These are phyloP conservation scores for Zeugodacus cucurbitae DNA, from an alignment of 1,140 invertebrate species.

Conservation along the genomic window DNA sequence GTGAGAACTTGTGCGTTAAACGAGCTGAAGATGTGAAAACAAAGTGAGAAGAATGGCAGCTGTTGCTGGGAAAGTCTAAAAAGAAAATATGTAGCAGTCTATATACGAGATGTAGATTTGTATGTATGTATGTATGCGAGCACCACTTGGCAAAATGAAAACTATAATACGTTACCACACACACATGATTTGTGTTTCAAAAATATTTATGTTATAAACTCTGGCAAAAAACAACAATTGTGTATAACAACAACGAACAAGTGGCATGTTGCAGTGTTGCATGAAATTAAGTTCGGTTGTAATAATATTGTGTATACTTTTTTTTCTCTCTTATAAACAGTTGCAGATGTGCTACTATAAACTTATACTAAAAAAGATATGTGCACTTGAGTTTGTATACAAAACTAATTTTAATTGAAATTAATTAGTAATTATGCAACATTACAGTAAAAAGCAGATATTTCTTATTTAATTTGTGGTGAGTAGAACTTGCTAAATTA, in stretches of 20 bases:
- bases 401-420: too few species aligned
- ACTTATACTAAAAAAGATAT: too few species aligned
- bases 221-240: not conserved
- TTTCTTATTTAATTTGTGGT: too few species aligned
- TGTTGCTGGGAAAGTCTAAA: not conserved
- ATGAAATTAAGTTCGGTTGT: slow-evolving; percentile 5
- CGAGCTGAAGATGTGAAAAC: not conserved
- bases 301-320: not conserved
- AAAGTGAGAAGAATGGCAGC: not conserved
- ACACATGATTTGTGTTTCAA: not conserved
- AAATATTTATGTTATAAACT: not conserved
- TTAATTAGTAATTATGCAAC: too few species aligned
- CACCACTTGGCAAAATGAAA: not conserved
- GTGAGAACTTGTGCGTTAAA: not conserved
- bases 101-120: not conserved
- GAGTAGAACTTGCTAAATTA: too few species aligned
- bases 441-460: too few species aligned
- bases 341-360: not conserved
- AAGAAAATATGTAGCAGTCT: not conserved
- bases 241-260: not conserved
- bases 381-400: too few species aligned
- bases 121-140: not conserved
- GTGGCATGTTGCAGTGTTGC: slow-evolving; percentile 26
- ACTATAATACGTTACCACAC: not conserved
- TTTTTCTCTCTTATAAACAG: not conserved